These are phyloP conservation scores for Microplitis demolitor DNA, from an alignment of 1,140 invertebrate genomes.

Conservation along the genomic window DNA sequence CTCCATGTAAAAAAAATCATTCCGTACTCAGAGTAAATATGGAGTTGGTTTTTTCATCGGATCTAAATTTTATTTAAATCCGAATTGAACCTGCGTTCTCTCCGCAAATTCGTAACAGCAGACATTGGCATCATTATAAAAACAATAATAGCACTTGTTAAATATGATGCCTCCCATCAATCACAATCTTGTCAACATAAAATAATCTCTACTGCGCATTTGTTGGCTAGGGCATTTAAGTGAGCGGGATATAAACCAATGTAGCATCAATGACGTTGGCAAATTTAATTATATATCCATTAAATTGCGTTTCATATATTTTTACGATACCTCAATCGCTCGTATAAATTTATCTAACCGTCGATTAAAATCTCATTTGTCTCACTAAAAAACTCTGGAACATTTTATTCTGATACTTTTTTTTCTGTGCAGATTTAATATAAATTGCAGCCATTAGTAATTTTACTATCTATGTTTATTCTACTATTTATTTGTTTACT, in stretches of 20 bases:
- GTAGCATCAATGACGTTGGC: constrained; percentile 34
- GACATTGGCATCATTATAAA: background rate
- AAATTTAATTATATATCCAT: constrained; percentile 41
- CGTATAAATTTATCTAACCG: no score
- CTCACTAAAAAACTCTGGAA: constrained; percentile 8
- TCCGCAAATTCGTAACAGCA: no score
- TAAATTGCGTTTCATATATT: constrained; percentile 29
- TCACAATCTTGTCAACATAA: constrained; percentile 34
- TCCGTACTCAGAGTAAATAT: no score
- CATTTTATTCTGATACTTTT: no score
- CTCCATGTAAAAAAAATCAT: no score
- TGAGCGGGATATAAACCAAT: background rate
- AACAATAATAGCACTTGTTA: background rate
- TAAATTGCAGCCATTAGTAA: background rate
- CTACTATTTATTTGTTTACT: constrained; percentile 20
- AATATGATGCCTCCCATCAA: constrained; percentile 28
- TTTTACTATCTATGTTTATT: background rate
- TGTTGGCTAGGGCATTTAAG: constrained; percentile 6
- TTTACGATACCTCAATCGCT: constrained; percentile 11
- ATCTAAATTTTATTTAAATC: no score
- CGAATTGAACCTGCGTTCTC: no score
- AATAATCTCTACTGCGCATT: constrained; percentile 32
- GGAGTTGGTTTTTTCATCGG: no score
- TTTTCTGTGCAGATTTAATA: no score
- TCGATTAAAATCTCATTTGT: background rate